These are phyloP conservation scores for Phalacrocorax pelagicus DNA, from an alignment of 2,113 vertebrate species.

Conservation along the genomic window DNA sequence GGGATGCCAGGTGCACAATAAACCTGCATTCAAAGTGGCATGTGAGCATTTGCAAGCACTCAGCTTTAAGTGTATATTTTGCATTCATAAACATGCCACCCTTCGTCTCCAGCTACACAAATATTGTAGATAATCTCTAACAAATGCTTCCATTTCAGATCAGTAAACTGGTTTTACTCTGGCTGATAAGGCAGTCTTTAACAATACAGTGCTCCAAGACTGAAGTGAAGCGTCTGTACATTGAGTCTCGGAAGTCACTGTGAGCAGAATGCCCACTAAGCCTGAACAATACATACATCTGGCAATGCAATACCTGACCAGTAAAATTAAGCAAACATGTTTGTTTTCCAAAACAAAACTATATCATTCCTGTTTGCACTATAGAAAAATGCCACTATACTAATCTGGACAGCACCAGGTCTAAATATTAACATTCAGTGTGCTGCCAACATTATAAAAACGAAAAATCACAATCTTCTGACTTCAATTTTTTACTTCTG, in stretches of 20 bases:
- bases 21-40: slow-evolving; percentile 38
- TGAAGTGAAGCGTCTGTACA: accelerated
- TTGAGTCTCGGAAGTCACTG: background rate
- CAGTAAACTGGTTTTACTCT: background rate
- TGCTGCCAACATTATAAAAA: slow-evolving; percentile 48
- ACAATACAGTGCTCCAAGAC: background rate
- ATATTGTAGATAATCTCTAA: slow-evolving; percentile 36
- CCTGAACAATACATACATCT: background rate
- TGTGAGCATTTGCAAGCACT: slow-evolving; percentile 24
- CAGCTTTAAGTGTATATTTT: slow-evolving; percentile 33
- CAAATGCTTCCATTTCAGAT: slow-evolving; percentile 24
- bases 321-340: slow-evolving; percentile 20
- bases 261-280: background rate
- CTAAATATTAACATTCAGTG: slow-evolving; percentile 57
- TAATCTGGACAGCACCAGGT: slow-evolving; percentile 22
- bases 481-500: slow-evolving; percentile 49
- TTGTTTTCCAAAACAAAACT: slow-evolving; percentile 2
- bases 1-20: slow-evolving; percentile 45
- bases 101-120: slow-evolving; percentile 28
- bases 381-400: background rate
- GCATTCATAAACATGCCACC: slow-evolving; percentile 49
- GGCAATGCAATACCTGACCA: background rate
- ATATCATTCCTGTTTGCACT: background rate
- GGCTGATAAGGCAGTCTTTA: background rate
- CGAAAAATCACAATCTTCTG: slow-evolving; percentile 51